phyloP scores from a whole-genome alignment of 2,113 vertebrate species.

The Phaethornis superciliosus region DNA sequence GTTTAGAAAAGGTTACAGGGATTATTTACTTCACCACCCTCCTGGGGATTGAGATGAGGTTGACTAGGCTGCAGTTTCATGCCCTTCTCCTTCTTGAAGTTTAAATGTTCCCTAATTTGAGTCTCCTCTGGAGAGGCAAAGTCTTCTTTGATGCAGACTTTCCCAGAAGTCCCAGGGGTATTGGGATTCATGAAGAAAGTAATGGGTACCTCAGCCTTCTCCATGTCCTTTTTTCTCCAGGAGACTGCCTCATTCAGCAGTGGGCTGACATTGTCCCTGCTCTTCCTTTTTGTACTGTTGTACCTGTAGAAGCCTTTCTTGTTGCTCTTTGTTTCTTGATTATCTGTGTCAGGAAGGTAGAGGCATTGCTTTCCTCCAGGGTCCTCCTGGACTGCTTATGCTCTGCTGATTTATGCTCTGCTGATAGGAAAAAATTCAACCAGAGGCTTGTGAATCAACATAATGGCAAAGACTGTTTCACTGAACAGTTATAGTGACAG shows the following conservation, averaged over 20 bases:
- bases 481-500: too few relatives aligned
- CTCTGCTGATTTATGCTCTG: not conserved
- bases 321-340: not conserved
- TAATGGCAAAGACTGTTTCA: too few relatives aligned
- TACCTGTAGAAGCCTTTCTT: not conserved
- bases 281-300: not conserved
- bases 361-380: not conserved
- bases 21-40: not conserved
- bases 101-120: not conserved
- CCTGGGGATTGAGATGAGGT: not conserved
- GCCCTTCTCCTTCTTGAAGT: not conserved
- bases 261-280: not conserved
- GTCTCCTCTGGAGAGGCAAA: not conserved
- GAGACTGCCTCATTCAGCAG: not conserved
- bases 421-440: too few relatives aligned
- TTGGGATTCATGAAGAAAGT: not conserved
- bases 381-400: not conserved
- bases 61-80: not conserved
- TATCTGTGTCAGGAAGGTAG: not conserved
- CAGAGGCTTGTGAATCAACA: too few relatives aligned
- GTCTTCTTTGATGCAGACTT: not conserved
- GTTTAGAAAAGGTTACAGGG: not conserved
- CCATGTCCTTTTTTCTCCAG: not conserved
- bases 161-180: not conserved
- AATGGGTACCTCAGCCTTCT: not conserved